phyloP scores from a whole-genome alignment of 2,797 vertebrate genomes.

The Eleutherodactylus coqui region DNA sequence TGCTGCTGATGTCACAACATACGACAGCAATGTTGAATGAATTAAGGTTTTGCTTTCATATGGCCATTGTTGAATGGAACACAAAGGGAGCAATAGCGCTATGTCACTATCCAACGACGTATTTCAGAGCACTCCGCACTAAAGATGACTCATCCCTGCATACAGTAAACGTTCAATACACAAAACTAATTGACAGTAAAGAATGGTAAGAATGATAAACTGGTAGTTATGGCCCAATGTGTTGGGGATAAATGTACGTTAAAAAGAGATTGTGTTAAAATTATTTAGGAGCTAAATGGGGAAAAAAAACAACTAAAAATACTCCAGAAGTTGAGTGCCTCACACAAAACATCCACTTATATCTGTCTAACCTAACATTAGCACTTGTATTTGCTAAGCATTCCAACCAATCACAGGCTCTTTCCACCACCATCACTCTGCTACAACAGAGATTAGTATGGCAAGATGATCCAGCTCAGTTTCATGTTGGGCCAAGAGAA shows the following conservation, averaged over 20 bases:
- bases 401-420: too few species aligned
- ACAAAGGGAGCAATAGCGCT: not conserved
- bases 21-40: constrained; percentile 13
- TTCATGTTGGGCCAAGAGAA: too few species aligned
- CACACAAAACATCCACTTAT: too few species aligned
- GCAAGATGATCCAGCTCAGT: too few species aligned
- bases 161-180: not conserved
- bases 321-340: too few species aligned
- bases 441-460: too few species aligned
- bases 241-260: not conserved
- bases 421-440: too few species aligned
- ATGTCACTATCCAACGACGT: constrained; percentile 11
- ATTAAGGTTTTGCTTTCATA: constrained; percentile 5
- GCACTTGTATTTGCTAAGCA: too few species aligned
- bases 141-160: constrained; percentile 10
- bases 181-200: not conserved
- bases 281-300: not conserved
- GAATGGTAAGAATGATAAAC: not conserved
- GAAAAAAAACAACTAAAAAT: not conserved
- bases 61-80: not conserved
- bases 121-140: not conserved
- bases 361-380: too few species aligned
- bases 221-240: not conserved
- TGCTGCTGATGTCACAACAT: constrained; percentile 25
- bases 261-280: not conserved